Conservation (phyloP, 2,888 invertebrate genomes). For the Drosophila greeni region DNA sequence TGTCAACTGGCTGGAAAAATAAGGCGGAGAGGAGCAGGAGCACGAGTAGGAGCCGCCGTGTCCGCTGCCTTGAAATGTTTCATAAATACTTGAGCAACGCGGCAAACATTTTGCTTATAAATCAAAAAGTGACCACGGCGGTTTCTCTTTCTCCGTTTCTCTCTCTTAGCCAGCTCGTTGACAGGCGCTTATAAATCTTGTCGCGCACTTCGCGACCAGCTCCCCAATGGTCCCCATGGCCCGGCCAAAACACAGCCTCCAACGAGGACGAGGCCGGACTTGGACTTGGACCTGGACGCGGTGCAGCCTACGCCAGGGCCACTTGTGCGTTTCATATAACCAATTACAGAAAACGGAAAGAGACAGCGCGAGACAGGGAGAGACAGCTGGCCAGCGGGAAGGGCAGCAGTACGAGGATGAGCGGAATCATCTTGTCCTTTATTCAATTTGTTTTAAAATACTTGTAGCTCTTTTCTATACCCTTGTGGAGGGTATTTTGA, state of each 20-base stretch:
- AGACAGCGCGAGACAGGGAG: slow-evolving; percentile 24
- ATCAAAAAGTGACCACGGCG: slow-evolving; percentile 70
- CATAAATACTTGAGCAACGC: slow-evolving; percentile 67
- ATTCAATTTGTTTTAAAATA: slow-evolving; percentile 66
- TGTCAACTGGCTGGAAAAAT: slow-evolving; percentile 70
- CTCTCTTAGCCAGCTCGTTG: slow-evolving; percentile 53
- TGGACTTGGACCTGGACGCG: slow-evolving; percentile 16
- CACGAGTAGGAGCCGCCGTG: slow-evolving; percentile 50
- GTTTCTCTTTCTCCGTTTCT: slow-evolving; percentile 30
- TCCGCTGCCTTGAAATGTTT: slow-evolving; percentile 74
- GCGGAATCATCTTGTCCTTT: slow-evolving; percentile 46
- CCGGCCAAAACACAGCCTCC: slow-evolving; percentile 17
- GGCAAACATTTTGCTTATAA: slow-evolving; percentile 75
- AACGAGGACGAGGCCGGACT: slow-evolving; percentile 6
- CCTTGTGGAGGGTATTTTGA: slow-evolving; percentile 5
- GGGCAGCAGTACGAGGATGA: slow-evolving; percentile 18
- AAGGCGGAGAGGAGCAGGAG: slow-evolving; percentile 41
- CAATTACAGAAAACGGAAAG: slow-evolving; percentile 63
- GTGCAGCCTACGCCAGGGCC: slow-evolving; percentile 39
- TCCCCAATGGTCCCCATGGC: slow-evolving; percentile 32
- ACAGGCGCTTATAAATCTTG: slow-evolving; percentile 76
- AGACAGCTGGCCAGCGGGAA: slow-evolving; percentile 17
- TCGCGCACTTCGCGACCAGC: slow-evolving; percentile 64
- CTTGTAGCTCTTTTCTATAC: slow-evolving; percentile 23
- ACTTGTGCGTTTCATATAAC: slow-evolving; percentile 71